Base-by-base conservation (phyloP, 2,113 vertebrate species). In the Natator depressus region DNA sequence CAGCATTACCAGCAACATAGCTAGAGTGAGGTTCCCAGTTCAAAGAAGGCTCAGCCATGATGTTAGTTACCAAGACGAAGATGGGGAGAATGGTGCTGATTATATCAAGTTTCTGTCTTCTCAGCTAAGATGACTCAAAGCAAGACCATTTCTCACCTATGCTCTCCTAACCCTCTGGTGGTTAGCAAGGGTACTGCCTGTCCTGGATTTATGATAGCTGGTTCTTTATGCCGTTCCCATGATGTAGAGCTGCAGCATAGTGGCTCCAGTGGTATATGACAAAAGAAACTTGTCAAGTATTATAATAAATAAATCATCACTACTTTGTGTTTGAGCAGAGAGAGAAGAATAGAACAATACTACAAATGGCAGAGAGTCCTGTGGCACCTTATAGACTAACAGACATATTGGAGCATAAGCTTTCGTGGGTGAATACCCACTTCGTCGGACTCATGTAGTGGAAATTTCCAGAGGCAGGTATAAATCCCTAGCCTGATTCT, bases 41-140 rank as follows among this genome's bases (percentile, higher is more conserved):
- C 95, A 96, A 95, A 91, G 51, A 94, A 94, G 89, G 51, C 93
- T 95, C 94, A 85, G 87, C 69, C 46, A 81, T 87, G 85, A 59
- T 88, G 81, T n/a, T 54, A 27, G 92, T 97, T 96, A 93, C 84
- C 42, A 88, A 91, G 91, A 69, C 50, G 19, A 72, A 95, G 89
- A 94, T 96, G 86, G 69, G 88, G 27, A 87, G 91, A 90, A 51
- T 92, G 92, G 87, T 82, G 95, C 94, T 97, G 89, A 80, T 96
- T 94, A 91, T 94, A 91, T 47, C 24, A 76, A 46, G 75, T 47
- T 76, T 76, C 42, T 24, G 13, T 16, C 6, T 76, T 78, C 42
- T 29, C 25, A 78, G 42, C 42, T 29, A 47, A 47, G 46, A 24
- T 78, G 46, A 78, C 12, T 47, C 22, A 46, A 24, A 46, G 46